These are phyloP conservation scores for Buceros bicornis DNA, from an alignment of 2,797 vertebrate species.

Conservation along the genomic window DNA sequence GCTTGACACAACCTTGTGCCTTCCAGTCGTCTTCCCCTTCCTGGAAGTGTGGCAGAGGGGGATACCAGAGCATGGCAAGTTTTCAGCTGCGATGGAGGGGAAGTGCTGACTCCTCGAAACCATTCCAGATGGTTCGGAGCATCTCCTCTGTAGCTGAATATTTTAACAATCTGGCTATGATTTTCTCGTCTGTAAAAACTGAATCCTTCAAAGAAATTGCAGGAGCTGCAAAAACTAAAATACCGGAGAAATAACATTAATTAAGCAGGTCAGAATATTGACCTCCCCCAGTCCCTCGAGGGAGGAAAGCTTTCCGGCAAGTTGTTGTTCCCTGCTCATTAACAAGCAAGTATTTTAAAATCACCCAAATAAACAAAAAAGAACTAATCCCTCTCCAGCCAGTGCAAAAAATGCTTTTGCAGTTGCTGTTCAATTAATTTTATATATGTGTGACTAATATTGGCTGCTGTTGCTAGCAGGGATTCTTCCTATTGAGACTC, in stretches of 20 bases:
- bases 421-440: neutral
- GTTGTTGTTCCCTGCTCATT: neutral
- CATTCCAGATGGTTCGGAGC: slow-evolving; percentile 79
- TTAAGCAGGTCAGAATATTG: slow-evolving; percentile 62
- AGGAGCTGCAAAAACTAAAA: slow-evolving; percentile 66
- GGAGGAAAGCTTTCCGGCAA: slow-evolving; percentile 1
- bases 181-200: slow-evolving; percentile 55
- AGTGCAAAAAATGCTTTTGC: slow-evolving; percentile 18
- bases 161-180: slow-evolving; percentile 81
- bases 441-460: neutral
- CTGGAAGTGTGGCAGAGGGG: neutral
- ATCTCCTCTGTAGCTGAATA: slow-evolving; percentile 74
- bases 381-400: neutral
- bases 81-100: slow-evolving; percentile 37
- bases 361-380: too few relatives aligned
- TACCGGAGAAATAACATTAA: slow-evolving; percentile 57
- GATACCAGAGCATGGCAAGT: slow-evolving; percentile 31
- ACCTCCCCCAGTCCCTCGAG: neutral
- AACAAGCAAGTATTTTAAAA: neutral
- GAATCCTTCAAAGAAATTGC: slow-evolving; percentile 72
- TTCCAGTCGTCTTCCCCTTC: neutral
- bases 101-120: slow-evolving; percentile 79
- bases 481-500: neutral
- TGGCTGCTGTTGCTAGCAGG: neutral
- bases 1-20: neutral